These are phyloP conservation scores for Acrocera orbiculus DNA, from an alignment of 2,888 invertebrate genomes.

Conservation along the genomic window DNA sequence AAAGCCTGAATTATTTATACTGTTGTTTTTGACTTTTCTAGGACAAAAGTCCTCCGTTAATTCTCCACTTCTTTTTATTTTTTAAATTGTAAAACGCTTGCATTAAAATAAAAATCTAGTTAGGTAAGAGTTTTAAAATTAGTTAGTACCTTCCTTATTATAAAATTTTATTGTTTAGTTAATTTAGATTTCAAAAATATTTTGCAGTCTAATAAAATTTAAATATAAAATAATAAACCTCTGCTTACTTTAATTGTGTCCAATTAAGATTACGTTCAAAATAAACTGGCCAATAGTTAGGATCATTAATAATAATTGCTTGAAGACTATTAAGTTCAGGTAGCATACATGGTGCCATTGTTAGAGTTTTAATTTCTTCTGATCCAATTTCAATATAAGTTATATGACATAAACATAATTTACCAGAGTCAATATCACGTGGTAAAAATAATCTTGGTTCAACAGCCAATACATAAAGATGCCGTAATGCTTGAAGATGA, in stretches of 20 bases:
- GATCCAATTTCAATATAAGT: conserved; percentile 34
- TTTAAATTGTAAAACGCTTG: not conserved
- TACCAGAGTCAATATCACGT: conserved; percentile 61
- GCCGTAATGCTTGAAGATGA: conserved; percentile 91
- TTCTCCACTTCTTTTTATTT: too few species aligned
- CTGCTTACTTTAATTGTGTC: conserved; percentile 59
- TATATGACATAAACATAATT: conserved; percentile 69
- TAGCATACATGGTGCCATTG: conserved; percentile 68
- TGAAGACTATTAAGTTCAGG: conserved; percentile 60
- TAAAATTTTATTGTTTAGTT: too few species aligned
- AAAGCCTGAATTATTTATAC: too few species aligned
- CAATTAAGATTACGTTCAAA: conserved; percentile 72
- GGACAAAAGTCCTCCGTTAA: too few species aligned
- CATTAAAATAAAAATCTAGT: not conserved
- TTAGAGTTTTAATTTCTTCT: conserved; percentile 33
- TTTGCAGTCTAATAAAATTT: too few species aligned
- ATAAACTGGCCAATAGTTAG: conserved; percentile 75
- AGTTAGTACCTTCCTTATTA: too few species aligned
- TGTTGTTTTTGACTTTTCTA: too few species aligned
- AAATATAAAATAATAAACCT: too few species aligned
- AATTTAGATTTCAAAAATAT: too few species aligned
- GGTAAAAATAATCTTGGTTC: conserved; percentile 81
- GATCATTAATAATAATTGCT: conserved; percentile 62
- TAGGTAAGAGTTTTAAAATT: too few species aligned
- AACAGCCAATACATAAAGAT: conserved; percentile 86